Percentiles rank a stretch among this genome's conserved stretches.
Conservation (phyloP, 92 coral and sea anemone species). For the Actinernus sp. region DNA sequence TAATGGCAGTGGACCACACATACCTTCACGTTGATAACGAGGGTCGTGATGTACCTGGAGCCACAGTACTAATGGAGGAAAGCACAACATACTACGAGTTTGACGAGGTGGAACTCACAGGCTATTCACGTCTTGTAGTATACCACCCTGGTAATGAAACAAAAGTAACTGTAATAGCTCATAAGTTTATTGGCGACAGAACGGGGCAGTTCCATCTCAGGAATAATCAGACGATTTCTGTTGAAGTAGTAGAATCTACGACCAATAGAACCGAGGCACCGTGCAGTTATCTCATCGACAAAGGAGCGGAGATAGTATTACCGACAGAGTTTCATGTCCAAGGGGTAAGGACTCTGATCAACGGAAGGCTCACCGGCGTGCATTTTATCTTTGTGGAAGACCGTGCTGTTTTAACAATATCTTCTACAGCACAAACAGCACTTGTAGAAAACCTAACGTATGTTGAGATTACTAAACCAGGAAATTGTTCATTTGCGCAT, state of each 20-base stretch:
- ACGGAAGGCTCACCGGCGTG: conserved; percentile 90
- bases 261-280: conserved; percentile 98
- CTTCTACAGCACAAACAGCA: conserved; percentile 96
- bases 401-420: conserved; percentile 68
- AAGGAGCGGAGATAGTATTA: conserved; percentile 87
- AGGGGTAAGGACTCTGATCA: conserved; percentile 87
- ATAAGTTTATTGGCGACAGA: conserved; percentile 92
- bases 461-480: conserved; percentile 83
- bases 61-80: conserved; percentile 93
- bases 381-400: conserved; percentile 92
- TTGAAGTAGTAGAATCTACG: conserved; percentile 87
- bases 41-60: conserved; percentile 92
- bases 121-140: conserved; percentile 85
- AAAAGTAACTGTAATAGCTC: conserved; percentile 76
- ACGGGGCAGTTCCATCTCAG: conserved; percentile 95
- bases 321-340: conserved; percentile 98
- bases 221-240: conserved; percentile 80
- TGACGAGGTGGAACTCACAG: conserved; percentile 94
- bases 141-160: conserved; percentile 84
- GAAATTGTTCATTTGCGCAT: conserved; percentile 92
- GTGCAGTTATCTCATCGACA: conserved; percentile 89
- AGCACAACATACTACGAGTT: conserved; percentile 81
- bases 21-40: conserved; percentile 91
- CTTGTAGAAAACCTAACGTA: conserved; percentile 82
- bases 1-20: conserved; percentile 92